These are phyloP conservation scores for Bucorvus abyssinicus DNA, from an alignment of 2,797 vertebrate species.

Conservation along the genomic window DNA sequence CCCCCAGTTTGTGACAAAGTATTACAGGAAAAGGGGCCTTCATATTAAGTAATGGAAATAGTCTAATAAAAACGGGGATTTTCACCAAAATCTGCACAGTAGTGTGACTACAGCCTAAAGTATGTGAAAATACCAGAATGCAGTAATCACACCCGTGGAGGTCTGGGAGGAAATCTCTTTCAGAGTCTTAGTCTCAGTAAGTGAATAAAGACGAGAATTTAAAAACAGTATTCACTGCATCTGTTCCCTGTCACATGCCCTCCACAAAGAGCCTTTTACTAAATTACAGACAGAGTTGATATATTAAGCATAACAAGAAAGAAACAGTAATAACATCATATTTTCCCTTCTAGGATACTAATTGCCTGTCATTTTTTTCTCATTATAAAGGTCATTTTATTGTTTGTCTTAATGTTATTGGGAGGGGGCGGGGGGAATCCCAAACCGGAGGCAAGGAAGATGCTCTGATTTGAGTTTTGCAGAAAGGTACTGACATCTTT, in stretches of 20 bases:
- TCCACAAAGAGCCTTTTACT: slow-evolving; percentile 29
- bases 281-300: slow-evolving; percentile 48
- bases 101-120: not conserved
- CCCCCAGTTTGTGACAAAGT: not conserved
- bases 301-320: slow-evolving; percentile 26
- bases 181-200: not conserved
- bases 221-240: slow-evolving; percentile 24
- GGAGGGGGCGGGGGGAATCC: not conserved
- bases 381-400: slow-evolving; percentile 21
- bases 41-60: not conserved
- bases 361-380: slow-evolving; percentile 28
- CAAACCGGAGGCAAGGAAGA: not conserved
- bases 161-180: not conserved
- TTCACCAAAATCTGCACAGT: not conserved
- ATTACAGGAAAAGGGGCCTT: not conserved
- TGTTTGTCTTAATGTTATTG: not conserved
- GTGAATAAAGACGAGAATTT: slow-evolving; percentile 30
- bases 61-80: not conserved
- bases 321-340: not conserved
- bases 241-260: slow-evolving; percentile 28
- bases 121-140: not conserved
- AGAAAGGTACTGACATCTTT: not conserved
- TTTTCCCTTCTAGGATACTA: slow-evolving; percentile 32
- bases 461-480: not conserved
- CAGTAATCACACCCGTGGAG: not conserved